Percentiles rank a stretch among this genome's conserved stretches.
These are phyloP conservation scores for Xiphorhynchus erythropygius DNA, from an alignment of 2,797 vertebrate species.

Conservation along the genomic window DNA sequence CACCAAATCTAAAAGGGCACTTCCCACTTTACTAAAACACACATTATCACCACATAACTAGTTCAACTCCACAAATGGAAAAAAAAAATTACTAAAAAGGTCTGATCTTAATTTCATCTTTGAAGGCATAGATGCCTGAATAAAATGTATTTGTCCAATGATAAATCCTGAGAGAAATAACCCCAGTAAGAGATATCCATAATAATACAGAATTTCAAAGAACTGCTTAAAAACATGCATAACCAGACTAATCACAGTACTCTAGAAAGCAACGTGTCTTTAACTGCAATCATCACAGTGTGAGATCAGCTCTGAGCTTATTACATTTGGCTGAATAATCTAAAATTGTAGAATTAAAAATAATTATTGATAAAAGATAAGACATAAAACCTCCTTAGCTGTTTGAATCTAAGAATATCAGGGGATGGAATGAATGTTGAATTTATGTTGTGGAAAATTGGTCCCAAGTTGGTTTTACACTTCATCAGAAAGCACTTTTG, in stretches of 20 bases:
- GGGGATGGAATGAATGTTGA: slow-evolving; percentile 75
- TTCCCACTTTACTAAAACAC: not conserved
- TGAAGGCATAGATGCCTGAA: not conserved
- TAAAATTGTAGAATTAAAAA: slow-evolving; percentile 63
- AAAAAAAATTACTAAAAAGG: not conserved
- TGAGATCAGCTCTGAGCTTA: slow-evolving; percentile 27
- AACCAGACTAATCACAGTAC: slow-evolving; percentile 9
- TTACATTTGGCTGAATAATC: slow-evolving; percentile 47
- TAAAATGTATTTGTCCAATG: not conserved
- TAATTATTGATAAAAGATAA: slow-evolving; percentile 67
- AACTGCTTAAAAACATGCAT: not conserved
- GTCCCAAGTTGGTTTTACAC: slow-evolving; percentile 83
- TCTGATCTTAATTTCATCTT: not conserved
- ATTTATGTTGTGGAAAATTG: slow-evolving; percentile 87
- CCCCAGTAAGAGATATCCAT: not conserved
- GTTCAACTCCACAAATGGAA: not conserved
- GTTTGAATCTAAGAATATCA: slow-evolving; percentile 72
- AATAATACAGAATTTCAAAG: not conserved
- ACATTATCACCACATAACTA: not conserved
- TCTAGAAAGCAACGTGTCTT: slow-evolving; percentile 2
- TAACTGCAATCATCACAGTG: slow-evolving; percentile 42
- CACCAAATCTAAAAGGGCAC: not conserved
- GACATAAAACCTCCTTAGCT: slow-evolving; percentile 61
- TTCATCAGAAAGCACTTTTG: slow-evolving; percentile 81
- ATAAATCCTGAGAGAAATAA: not conserved